phyloP scores from a whole-genome alignment of 2,888 invertebrate genomes.

The Drosophila suboccidentalis region DNA sequence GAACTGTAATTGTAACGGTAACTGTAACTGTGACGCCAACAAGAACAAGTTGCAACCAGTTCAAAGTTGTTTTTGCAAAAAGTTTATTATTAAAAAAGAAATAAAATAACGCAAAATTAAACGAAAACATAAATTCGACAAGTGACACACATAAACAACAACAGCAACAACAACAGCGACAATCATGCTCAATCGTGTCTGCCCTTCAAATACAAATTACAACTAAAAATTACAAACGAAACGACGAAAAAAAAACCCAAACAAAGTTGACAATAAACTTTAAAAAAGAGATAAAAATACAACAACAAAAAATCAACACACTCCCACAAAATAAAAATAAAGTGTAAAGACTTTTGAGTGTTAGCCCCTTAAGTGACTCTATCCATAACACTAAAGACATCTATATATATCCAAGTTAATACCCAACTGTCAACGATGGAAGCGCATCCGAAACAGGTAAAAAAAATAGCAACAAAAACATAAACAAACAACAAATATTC shows the following conservation, averaged over 20 bases:
- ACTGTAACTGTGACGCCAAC: constrained; percentile 37
- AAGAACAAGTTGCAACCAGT: constrained; percentile 56
- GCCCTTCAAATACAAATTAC: constrained; percentile 64
- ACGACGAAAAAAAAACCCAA: constrained; percentile 30
- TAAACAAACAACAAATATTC: constrained; percentile 41
- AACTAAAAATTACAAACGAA: constrained; percentile 41
- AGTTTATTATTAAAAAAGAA: constrained; percentile 14
- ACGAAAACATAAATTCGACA: constrained; percentile 35
- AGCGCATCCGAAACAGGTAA: constrained; percentile 79
- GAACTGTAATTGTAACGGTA: constrained; percentile 20
- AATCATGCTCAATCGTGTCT: constrained; percentile 43
- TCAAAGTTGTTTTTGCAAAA: constrained; percentile 50
- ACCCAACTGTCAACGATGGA: constrained; percentile 64
- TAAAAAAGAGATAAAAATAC: constrained; percentile 26
- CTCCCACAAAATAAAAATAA: constrained; percentile 38
- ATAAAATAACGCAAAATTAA: constrained; percentile 20
- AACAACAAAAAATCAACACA: constrained; percentile 31
- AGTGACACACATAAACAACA: constrained; percentile 54
- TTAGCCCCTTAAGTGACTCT: constrained; percentile 39
- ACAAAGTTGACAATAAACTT: constrained; percentile 54
- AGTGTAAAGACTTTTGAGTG: constrained; percentile 38
- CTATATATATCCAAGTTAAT: constrained; percentile 25
- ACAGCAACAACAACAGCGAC: constrained; percentile 1
- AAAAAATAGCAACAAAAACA: constrained; percentile 32
- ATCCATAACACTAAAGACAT: constrained; percentile 15